Percentiles rank a stretch among this genome's conserved stretches.
These are phyloP conservation scores for Henricia sp. DNA, from an alignment of 53 echinoderm and acorn worm genomes.

Conservation along the genomic window DNA sequence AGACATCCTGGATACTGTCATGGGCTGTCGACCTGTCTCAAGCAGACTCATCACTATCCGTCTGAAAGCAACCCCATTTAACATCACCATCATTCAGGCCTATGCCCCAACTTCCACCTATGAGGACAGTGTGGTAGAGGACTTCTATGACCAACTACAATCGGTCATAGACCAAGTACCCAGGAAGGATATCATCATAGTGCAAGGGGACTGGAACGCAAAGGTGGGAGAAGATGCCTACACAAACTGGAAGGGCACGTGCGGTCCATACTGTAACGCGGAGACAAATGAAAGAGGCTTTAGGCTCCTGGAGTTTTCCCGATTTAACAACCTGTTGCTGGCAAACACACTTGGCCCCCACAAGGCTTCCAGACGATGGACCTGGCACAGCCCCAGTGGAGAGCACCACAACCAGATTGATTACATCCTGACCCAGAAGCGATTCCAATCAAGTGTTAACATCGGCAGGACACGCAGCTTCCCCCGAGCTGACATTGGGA, in stretches of 20 bases:
- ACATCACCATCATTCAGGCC: slow-evolving; percentile 67
- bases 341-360: slow-evolving; percentile 58
- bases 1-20: slow-evolving; percentile 21
- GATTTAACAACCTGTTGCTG: slow-evolving; percentile 38
- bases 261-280: slow-evolving; percentile 26
- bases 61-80: slow-evolving; percentile 56
- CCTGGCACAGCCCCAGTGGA: slow-evolving; percentile 49
- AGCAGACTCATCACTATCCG: slow-evolving; percentile 63
- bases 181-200: slow-evolving; percentile 67
- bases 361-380: slow-evolving; percentile 49
- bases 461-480: background rate
- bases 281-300: slow-evolving; percentile 56
- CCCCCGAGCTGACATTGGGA: background rate
- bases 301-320: slow-evolving; percentile 43
- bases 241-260: slow-evolving; percentile 35
- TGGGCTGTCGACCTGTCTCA: slow-evolving; percentile 53
- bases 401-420: slow-evolving; percentile 49
- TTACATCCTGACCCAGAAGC: slow-evolving; percentile 53
- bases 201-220: slow-evolving; percentile 70
- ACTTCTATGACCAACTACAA: slow-evolving; percentile 61
- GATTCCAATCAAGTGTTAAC: slow-evolving; percentile 49
- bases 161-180: slow-evolving; percentile 29
- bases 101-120: slow-evolving; percentile 63
- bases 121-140: slow-evolving; percentile 27
- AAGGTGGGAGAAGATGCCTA: slow-evolving; percentile 57